These are phyloP conservation scores for Vombatus ursinus DNA, from an alignment of 2,113 vertebrate genomes.

Conservation along the genomic window DNA sequence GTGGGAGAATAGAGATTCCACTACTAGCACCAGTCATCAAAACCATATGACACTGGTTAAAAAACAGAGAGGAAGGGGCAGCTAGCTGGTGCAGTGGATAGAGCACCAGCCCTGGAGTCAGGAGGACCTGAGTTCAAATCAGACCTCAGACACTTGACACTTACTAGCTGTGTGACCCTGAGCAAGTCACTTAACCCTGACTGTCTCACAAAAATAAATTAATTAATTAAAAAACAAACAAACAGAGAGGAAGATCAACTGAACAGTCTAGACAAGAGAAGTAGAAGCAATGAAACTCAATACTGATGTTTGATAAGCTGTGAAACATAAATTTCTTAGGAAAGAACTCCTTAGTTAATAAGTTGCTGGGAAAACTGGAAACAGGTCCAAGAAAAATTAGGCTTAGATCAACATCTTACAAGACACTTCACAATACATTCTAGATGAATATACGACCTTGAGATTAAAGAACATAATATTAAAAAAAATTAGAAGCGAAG, in stretches of 20 bases:
- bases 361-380: not conserved
- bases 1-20: not conserved
- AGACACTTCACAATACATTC: not conserved
- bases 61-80: not conserved
- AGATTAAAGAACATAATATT: not conserved
- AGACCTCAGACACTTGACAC: too few species aligned
- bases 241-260: not conserved
- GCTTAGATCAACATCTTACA: not conserved
- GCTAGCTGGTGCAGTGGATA: too few species aligned
- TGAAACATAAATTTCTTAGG: not conserved
- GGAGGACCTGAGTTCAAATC: too few species aligned
- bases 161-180: too few species aligned
- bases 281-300: not conserved
- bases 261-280: not conserved
- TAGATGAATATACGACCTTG: not conserved
- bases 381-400: not conserved
- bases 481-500: not conserved
- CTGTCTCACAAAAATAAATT: too few species aligned
- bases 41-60: not conserved
- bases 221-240: too few species aligned
- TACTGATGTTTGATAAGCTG: not conserved
- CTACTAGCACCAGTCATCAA: not conserved
- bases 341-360: not conserved
- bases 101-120: too few species aligned
- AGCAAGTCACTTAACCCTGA: too few species aligned